Base-by-base conservation (phyloP, 1,140 invertebrate genomes). In the Atta cephalotes region DNA sequence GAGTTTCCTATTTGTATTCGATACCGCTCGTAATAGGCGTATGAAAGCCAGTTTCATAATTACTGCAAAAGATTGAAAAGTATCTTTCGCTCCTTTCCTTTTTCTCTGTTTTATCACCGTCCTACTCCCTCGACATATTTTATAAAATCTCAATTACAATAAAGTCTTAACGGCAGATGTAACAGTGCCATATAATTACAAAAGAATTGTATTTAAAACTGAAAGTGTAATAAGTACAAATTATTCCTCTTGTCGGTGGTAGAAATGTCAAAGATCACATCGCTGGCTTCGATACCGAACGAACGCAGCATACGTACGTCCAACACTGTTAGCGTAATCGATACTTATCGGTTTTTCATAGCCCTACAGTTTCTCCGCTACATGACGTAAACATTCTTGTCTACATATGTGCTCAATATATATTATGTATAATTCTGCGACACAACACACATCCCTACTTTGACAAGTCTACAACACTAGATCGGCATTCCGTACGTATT, bases 391-490 rank as follows among this genome's bases (percentile, higher is more conserved):
- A 91, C 79, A 35, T 66, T 86, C 71, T 51, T 58, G 66, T 35
- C 88, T 88, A 90, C 71, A 58, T 66, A 25, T 63, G 77, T 88
- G 71, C 65, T 90, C 65, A 45, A 87, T 90, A 90, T 90, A 90
- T 81, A 80, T 80, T 89, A 87, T 66, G 58, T 85, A 66, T 76
- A 91, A 89, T 85, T 85, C 58, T 87, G 85, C 76, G 76, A 89
- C 87, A 85, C 78, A 62, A 88, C 77, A 88, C 85, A 87, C 85
- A 90, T 86, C 68, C 71, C 85, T 89, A 89, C 88, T 65, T 91
- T 72, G 87, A 82, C 76, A 68, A 72, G 58, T 91, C 87, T 89
- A 90, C 63, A 45, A 72, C 45, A 62, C 63, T 85, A 88, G 66
- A 74, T 87, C 82, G 56, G 71, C 53, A 25, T 74, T 86, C 51